Conservation (phyloP, 2,888 invertebrate species). For the Caenorhabditis doughertyi region DNA sequence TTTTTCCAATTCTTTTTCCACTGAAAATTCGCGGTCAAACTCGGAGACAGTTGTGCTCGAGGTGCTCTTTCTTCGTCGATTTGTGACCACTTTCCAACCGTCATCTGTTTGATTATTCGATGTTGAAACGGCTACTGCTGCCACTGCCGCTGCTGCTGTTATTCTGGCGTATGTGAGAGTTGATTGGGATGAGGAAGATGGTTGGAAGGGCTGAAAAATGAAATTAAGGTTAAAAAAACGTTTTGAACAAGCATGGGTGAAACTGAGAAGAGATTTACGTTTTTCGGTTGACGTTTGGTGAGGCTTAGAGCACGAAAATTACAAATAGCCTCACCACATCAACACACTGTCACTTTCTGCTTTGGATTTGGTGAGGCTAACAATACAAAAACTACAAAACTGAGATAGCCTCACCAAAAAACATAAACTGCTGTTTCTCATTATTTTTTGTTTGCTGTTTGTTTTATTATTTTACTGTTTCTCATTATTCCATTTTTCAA, state of each 20-base stretch:
- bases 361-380: too few relatives aligned
- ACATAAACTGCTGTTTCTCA: too few relatives aligned
- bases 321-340: too few relatives aligned
- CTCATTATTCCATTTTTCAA: too few relatives aligned
- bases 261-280: too few relatives aligned
- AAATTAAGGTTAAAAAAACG: too few relatives aligned
- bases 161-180: conserved; percentile 56
- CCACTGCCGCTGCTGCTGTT: conserved; percentile 61
- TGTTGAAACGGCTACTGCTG: conserved; percentile 43
- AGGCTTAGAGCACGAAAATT: not conserved
- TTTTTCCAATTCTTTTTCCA: conserved; percentile 47
- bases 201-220: conserved; percentile 10
- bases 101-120: conserved; percentile 29
- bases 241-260: too few relatives aligned
- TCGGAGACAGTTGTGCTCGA: conserved; percentile 65
- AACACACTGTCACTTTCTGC: too few relatives aligned
- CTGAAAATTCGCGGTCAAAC: conserved; percentile 59
- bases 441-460: too few relatives aligned
- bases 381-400: too few relatives aligned
- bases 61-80: conserved; percentile 65
- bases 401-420: too few relatives aligned
- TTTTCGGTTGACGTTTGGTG: not conserved
- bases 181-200: not conserved
- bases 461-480: too few relatives aligned
- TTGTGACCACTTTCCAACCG: conserved; percentile 72